Percentiles rank a stretch among this genome's conserved stretches.
Conservation (phyloP, 2,888 invertebrate species). For the Drosophila anomelani region DNA sequence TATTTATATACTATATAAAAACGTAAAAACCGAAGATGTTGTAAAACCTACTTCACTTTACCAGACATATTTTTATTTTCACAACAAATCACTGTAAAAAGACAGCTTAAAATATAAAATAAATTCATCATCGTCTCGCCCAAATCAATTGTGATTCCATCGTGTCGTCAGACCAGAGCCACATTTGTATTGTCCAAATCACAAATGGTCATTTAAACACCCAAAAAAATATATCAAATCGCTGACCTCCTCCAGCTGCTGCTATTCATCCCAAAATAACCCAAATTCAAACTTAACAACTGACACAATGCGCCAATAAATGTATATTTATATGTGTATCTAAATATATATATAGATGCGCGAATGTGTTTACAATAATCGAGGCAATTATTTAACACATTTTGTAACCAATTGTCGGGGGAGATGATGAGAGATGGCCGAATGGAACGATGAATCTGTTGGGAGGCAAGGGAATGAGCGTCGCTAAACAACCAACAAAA, state of each 20-base stretch:
- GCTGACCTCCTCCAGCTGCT: slow-evolving; percentile 24
- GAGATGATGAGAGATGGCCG: slow-evolving; percentile 13
- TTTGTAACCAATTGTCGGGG: slow-evolving; percentile 56
- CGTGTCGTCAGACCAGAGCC: slow-evolving; percentile 15
- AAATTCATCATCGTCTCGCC: slow-evolving; percentile 4
- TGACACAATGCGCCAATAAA: slow-evolving; percentile 14
- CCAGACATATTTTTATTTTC: background rate
- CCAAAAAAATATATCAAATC: slow-evolving; percentile 5
- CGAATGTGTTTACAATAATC: slow-evolving; percentile 51
- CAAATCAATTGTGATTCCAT: background rate
- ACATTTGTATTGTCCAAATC: slow-evolving; percentile 17
- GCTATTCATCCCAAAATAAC: slow-evolving; percentile 30
- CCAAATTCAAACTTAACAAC: slow-evolving; percentile 25
- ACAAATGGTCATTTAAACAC: slow-evolving; percentile 36
- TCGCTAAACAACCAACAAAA: slow-evolving; percentile 57
- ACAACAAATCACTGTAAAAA: background rate
- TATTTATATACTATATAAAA: background rate
- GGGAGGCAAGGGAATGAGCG: slow-evolving; percentile 54
- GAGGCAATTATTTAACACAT: slow-evolving; percentile 74
- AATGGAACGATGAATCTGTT: slow-evolving; percentile 20
- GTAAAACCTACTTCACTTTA: background rate
- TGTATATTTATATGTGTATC: background rate
- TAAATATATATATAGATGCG: background rate
- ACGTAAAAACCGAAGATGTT: background rate
- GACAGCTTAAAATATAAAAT: background rate